Base-by-base conservation (phyloP, 2,113 vertebrate species). In the Bostrychus sinensis region DNA sequence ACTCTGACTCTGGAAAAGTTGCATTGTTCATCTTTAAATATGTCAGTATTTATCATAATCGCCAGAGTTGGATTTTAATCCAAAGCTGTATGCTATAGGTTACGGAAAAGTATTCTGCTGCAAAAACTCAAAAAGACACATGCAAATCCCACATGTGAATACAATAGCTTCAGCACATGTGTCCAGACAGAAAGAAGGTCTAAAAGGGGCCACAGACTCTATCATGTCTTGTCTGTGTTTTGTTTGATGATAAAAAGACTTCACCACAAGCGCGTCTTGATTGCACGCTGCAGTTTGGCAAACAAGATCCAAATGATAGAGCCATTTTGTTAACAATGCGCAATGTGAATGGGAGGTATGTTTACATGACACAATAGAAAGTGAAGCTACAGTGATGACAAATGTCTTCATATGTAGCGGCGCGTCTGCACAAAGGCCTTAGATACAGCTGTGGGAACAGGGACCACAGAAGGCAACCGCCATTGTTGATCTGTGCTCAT, bases 401-500 rank as follows among this genome's bases (percentile, higher is more conserved):
- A 16, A 61, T 63, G 39, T 55, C 55, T 5, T 34, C 58, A 32
- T 34, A 6, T 39, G 37, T 11, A 16, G 37, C 12, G 30, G 54
- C 67, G 75, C 41, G 43, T 46, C 48, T 23, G 51, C 51, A 81
- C 56, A 59, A 65, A 48, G 69, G 38, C 58, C 10, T 62, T 56
- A 9, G 39, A 56, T 4, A 9, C 16, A 56, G 43, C 4, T 22
- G 45, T 58, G 36, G 58, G 19, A 22, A n/a, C 34, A 26, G 41
- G 12, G 9, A 60, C 62, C 61, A 1, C 73, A 62, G 59, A 57
- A 56, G 23, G 26, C 26, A 59, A 58, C 58, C 5, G 46, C 78
- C 78, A 70, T 84, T 80, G 79, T 66, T 80, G 79, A 76, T 76
- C 56, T 77, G 63, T 72, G 7, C 20, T 54, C 28, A 25, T 67